Conservation (phyloP, 2,888 invertebrate genomes). For the Xestia sexstrigata region DNA sequence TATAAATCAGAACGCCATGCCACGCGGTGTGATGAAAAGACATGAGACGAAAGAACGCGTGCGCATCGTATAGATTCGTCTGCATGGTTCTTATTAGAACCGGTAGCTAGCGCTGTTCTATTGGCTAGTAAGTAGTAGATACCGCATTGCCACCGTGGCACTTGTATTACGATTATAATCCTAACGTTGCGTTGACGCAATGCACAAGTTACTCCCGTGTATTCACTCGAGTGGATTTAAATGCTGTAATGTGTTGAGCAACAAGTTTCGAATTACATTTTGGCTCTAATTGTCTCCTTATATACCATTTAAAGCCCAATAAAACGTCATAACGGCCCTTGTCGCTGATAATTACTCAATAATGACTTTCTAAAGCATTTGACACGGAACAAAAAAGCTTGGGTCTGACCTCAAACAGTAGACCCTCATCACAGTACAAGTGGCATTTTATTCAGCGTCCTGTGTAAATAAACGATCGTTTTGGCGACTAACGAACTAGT, state of each 20-base stretch:
- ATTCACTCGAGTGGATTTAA: constrained; percentile 23
- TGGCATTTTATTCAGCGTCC: constrained; percentile 63
- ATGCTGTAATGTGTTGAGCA: constrained; percentile 47
- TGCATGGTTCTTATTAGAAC: background rate
- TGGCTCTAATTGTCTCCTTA: constrained; percentile 38
- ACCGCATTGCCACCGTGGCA: background rate
- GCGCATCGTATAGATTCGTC: background rate
- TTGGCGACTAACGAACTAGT: constrained; percentile 70
- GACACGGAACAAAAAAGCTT: constrained; percentile 63
- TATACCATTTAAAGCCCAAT: constrained; percentile 49
- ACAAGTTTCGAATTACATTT: constrained; percentile 60
- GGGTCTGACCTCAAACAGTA: constrained; percentile 67
- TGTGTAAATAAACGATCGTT: constrained; percentile 70
- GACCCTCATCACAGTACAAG: constrained; percentile 68
- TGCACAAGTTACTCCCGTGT: background rate
- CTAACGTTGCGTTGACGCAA: background rate
- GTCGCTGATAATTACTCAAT: constrained; percentile 64
- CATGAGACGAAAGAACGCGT: background rate
- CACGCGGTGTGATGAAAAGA: background rate
- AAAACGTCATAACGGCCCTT: constrained; percentile 56
- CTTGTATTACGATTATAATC: no score
- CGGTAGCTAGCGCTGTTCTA: background rate
- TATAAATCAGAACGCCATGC: background rate
- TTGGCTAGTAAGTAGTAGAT: background rate
- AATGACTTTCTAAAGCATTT: constrained; percentile 67